Percentiles rank a stretch among this genome's conserved stretches.
phyloP scores from a whole-genome alignment of 2,113 vertebrate genomes.

The Catagonus wagneri region DNA sequence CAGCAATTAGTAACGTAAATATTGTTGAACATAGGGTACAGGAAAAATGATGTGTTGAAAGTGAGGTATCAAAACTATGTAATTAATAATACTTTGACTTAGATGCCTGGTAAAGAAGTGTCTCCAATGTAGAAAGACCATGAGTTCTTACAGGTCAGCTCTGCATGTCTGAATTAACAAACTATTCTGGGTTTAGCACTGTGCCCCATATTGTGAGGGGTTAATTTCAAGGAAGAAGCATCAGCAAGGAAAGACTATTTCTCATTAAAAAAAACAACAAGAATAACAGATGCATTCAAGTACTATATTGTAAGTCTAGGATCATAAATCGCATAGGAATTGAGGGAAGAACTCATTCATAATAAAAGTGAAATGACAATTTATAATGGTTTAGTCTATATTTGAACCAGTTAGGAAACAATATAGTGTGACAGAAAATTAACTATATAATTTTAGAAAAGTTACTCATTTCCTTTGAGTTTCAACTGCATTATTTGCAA shows the following conservation, averaged over 20 bases:
- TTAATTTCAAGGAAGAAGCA: neutral
- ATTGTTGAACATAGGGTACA: neutral
- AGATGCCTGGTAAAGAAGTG: neutral
- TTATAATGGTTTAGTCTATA: neutral
- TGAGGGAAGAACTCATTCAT: neutral
- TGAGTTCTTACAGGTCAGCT: neutral
- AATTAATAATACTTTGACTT: conserved; percentile 25
- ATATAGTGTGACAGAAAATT: neutral
- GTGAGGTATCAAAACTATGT: neutral
- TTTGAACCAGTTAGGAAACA: conserved; percentile 10
- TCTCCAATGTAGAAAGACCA: neutral
- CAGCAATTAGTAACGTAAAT: neutral
- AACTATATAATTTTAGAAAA: conserved; percentile 45
- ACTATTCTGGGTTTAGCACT: neutral
- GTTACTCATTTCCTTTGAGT: neutral
- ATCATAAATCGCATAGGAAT: neutral
- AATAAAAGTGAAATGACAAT: conserved; percentile 12
- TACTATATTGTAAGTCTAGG: neutral
- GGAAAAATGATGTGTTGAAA: neutral
- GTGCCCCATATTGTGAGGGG: neutral
- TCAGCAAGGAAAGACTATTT: neutral
- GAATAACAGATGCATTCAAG: neutral
- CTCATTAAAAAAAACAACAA: neutral
- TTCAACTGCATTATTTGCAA: conserved; percentile 24
- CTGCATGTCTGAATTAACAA: neutral